A percentile compares a stretch with the other conserved stretches of the same genome.
Evolutionary conservation across 1,140 invertebrate species (phyloP).

Genomic region (Battus philenor): DNA sequence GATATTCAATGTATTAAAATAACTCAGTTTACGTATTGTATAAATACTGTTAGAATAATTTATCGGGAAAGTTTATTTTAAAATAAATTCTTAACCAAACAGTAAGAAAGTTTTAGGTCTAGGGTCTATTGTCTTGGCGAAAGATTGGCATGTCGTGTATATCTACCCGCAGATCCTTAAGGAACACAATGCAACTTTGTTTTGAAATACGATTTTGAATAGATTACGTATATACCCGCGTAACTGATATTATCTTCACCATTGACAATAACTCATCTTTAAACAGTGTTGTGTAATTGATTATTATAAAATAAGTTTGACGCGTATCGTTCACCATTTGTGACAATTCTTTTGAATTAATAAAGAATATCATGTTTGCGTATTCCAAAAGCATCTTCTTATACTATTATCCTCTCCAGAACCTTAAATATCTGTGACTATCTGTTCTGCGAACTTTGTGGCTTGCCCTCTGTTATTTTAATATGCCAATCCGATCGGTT

Average conservation of each 20-base stretch:
- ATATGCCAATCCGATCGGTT: too few relatives aligned
- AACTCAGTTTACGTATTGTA: not conserved
- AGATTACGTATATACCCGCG: constrained; percentile 35
- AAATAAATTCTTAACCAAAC: constrained; percentile 11
- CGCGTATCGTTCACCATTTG: too few relatives aligned
- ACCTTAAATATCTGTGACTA: too few relatives aligned
- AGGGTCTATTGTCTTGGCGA: constrained; percentile 23
- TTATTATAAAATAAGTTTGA: constrained; percentile 7
- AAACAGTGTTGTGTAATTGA: constrained; percentile 20
- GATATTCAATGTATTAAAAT: not conserved
- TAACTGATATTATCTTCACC: constrained; percentile 40
- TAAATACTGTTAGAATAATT: not conserved
- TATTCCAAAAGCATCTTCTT: too few relatives aligned
- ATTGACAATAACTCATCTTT: constrained; percentile 23
- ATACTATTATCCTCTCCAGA: too few relatives aligned
- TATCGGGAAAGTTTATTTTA: not conserved
- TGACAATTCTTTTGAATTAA: not conserved
- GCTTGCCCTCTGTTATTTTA: too few relatives aligned
- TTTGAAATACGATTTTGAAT: constrained; percentile 48
- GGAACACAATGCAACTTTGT: constrained; percentile 54
- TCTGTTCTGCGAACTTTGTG: too few relatives aligned
- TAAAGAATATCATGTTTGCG: not conserved
- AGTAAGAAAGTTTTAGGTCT: too few relatives aligned
- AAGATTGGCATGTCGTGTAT: constrained; percentile 41
- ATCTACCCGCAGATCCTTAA: constrained; percentile 44